A percentile compares a stretch with the other conserved stretches of the same genome.
phyloP scores from a whole-genome alignment of 2,888 invertebrate species.

The Arctia plantaginis region DNA sequence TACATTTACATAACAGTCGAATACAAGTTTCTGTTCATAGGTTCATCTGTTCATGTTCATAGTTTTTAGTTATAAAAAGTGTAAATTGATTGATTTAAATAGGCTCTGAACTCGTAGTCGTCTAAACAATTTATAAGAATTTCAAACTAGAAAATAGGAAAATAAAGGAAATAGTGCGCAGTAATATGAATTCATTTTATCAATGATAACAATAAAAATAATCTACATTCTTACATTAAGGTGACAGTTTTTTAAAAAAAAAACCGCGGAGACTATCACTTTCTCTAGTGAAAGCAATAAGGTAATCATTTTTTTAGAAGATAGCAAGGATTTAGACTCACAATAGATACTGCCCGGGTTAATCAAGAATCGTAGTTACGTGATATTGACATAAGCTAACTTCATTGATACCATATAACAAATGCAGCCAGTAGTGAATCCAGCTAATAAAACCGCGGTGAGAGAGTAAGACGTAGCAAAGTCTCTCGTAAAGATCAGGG shows the following conservation, averaged over 20 bases:
- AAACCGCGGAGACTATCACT: conserved; percentile 4
- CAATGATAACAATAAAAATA: background rate
- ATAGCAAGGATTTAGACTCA: background rate
- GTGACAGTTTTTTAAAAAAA: background rate
- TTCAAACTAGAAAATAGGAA: background rate
- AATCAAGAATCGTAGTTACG: background rate
- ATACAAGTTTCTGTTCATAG: conserved; percentile 27
- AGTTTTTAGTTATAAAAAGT: conserved; percentile 37
- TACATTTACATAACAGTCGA: conserved; percentile 14
- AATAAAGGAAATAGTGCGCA: conserved; percentile 1
- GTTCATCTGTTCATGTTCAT: too few relatives aligned
- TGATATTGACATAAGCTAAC: background rate
- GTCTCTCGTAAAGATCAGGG: too few relatives aligned
- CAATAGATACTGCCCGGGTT: background rate
- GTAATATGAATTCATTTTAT: background rate
- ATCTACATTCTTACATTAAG: background rate
- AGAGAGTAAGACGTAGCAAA: too few relatives aligned
- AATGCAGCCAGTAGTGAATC: too few relatives aligned
- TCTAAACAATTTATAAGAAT: conserved; percentile 12
- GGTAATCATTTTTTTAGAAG: background rate
- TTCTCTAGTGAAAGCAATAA: conserved; percentile 35
- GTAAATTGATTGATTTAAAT: conserved; percentile 34
- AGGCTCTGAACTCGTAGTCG: conserved; percentile 46
- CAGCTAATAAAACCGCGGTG: too few relatives aligned
- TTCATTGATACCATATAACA: too few relatives aligned